A percentile compares a stretch with the other conserved stretches of the same genome.
Conservation (phyloP, 1,140 invertebrate genomes). For the Drosophila parvula region DNA sequence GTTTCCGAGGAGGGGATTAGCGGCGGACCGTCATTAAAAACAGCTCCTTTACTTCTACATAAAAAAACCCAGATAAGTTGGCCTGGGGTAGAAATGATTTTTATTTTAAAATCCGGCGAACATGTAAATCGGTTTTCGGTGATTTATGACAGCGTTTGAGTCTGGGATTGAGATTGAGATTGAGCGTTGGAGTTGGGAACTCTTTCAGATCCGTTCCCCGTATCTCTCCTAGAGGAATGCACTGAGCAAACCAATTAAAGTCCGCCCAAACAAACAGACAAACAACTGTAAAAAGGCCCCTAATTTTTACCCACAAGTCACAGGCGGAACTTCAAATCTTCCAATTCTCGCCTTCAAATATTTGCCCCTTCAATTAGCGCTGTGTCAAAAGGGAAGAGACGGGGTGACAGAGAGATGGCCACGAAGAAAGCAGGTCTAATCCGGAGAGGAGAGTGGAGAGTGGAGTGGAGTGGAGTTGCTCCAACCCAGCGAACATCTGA, state of each 20-base stretch:
- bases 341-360: conserved; percentile 58
- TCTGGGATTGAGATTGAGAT: background rate
- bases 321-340: conserved; percentile 48
- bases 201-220: conserved; percentile 12
- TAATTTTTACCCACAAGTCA: conserved; percentile 35
- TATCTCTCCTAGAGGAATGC: conserved; percentile 24
- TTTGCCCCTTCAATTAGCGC: conserved; percentile 74
- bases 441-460: conserved; percentile 18
- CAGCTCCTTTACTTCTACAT: conserved; percentile 62
- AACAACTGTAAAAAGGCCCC: conserved; percentile 33
- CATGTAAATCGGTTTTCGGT: conserved; percentile 36
- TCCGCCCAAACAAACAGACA: conserved; percentile 43
- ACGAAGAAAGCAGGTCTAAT: conserved; percentile 45
- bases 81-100: conserved; percentile 54
- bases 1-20: conserved; percentile 20
- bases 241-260: conserved; percentile 75
- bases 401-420: conserved; percentile 19
- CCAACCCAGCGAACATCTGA: conserved; percentile 42
- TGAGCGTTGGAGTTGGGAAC: conserved; percentile 22
- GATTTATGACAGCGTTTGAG: conserved; percentile 49
- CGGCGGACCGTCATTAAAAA: conserved; percentile 42
- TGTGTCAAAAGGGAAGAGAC: conserved; percentile 50
- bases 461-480: conserved; percentile 10
- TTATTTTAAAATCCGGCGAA: conserved; percentile 48
- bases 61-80: conserved; percentile 5